A percentile compares a stretch with the other conserved stretches of the same genome.
These are phyloP conservation scores for Macropus fuliginosus DNA, from an alignment of 2,797 vertebrate species.

Conservation along the genomic window DNA sequence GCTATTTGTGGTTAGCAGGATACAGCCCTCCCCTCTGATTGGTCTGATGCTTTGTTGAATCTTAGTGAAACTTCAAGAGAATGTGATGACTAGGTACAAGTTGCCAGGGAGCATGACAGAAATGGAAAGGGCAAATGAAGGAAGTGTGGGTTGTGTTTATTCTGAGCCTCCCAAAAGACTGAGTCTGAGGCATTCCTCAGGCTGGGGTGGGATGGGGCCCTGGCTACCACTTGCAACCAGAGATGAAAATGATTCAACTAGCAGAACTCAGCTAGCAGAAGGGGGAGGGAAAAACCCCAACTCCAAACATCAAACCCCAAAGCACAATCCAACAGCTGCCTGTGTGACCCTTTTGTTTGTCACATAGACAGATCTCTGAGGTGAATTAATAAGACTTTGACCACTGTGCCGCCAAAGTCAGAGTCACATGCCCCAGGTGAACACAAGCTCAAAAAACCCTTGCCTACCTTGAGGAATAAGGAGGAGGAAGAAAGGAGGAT, in stretches of 20 bases:
- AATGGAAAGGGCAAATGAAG: not conserved
- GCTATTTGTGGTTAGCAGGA: not conserved
- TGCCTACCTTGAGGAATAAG: not conserved
- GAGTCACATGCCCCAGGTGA: not conserved
- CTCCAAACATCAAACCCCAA: not conserved
- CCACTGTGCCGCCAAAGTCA: not conserved
- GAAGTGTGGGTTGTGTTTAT: not conserved
- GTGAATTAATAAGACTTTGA: not conserved
- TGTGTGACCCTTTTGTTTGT: not conserved
- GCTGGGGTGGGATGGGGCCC: too few relatives aligned
- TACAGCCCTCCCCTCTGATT: not conserved
- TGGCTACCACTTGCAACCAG: not conserved
- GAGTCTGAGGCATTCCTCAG: not conserved
- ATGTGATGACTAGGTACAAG: not conserved
- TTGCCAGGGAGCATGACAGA: not conserved
- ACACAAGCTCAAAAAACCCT: not conserved
- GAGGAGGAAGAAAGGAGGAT: not conserved
- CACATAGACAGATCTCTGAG: not conserved
- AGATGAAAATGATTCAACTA: not conserved
- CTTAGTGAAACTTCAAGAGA: not conserved
- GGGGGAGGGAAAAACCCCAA: not conserved
- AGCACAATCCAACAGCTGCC: not conserved
- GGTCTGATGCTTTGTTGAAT: not conserved
- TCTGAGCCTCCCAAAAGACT: not conserved
- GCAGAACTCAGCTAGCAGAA: not conserved